Evolutionary conservation across 1,140 invertebrate genomes (phyloP).

Genomic region (Maconellicoccus hirsutus): DNA sequence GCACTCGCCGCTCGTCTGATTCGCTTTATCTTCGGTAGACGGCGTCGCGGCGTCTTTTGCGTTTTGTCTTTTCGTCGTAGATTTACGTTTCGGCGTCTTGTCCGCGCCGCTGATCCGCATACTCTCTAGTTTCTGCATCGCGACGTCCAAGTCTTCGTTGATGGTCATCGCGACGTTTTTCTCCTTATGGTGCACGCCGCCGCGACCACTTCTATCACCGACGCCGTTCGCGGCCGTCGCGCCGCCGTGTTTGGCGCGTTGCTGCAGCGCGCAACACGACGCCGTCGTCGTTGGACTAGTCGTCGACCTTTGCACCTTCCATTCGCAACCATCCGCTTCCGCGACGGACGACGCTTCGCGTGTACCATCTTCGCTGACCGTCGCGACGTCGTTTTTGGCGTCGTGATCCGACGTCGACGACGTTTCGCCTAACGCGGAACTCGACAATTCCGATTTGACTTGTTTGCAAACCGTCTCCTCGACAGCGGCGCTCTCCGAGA

Average conservation of each 20-base stretch:
- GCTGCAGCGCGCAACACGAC: background rate
- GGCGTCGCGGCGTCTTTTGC: background rate
- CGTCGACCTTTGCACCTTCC: background rate
- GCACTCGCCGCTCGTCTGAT: background rate
- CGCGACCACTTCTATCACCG: background rate
- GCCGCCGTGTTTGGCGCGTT: background rate
- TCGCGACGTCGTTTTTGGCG: background rate
- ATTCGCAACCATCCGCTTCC: too few species aligned
- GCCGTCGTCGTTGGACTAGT: background rate
- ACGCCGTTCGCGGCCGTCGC: background rate
- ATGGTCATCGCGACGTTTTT: background rate
- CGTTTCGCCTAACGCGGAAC: background rate
- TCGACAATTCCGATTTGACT: too few species aligned
- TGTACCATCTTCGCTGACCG: too few species aligned
- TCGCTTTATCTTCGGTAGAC: background rate
- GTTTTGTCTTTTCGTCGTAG: background rate
- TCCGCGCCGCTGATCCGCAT: background rate
- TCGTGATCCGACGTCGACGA: background rate
- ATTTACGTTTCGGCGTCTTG: background rate
- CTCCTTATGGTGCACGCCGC: background rate
- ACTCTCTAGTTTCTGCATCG: conserved; percentile 12
- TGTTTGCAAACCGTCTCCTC: too few species aligned
- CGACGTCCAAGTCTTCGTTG: conserved; percentile 7
- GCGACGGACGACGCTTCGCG: too few species aligned
- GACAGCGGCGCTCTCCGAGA: background rate